Base-by-base conservation (phyloP, 2,888 invertebrate species). In the Pammene fasciana region DNA sequence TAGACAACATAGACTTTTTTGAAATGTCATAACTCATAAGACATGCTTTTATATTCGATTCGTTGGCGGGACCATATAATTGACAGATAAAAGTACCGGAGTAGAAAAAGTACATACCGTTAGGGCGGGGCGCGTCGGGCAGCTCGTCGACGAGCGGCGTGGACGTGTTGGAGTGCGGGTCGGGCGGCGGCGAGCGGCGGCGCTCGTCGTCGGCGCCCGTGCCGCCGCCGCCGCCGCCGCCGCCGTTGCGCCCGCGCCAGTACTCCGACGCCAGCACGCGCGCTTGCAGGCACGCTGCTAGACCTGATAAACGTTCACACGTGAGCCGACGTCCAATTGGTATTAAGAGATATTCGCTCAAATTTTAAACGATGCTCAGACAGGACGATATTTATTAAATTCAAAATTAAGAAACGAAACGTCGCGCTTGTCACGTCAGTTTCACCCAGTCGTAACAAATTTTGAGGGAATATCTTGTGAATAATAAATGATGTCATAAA, bases 261-360 rank as follows among this genome's bases (percentile, higher is more conserved):
- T 89, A 94, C 86, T 89, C 94, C 76, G 91, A 93, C 56, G 94
- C 94, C 66, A 97, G 93, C 75, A 97, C 96, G 76, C 97, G 94
- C 71, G 96, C 96, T 83, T 97, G 97, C 73, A 97, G 87, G 67
- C 96, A 96, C 62, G 97, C 97, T 34, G 97, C 97, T 71, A 97
- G 86, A 71, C 97, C 97, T 94, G 94, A 0, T 5, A 36, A 13
- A 5, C 16, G 3, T 16, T 7, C 4, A 13, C 7, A 9, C 16
- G 18, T 61, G 7, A 61, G 48, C 38, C 8, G 1, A 36, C 38
- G 16, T 16, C 36, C 16, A 18, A 13, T 16, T 8, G 13, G 18
- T 38, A 10, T 16, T 38, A 10, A 16, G 8, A 38, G 18, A 61
- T 16, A 8, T 38, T 6, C 36, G 13, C 61, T 38, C 61, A 9